These are phyloP conservation scores for Eriocheir sinensis DNA, from an alignment of 1,140 invertebrate genomes.

Conservation along the genomic window DNA sequence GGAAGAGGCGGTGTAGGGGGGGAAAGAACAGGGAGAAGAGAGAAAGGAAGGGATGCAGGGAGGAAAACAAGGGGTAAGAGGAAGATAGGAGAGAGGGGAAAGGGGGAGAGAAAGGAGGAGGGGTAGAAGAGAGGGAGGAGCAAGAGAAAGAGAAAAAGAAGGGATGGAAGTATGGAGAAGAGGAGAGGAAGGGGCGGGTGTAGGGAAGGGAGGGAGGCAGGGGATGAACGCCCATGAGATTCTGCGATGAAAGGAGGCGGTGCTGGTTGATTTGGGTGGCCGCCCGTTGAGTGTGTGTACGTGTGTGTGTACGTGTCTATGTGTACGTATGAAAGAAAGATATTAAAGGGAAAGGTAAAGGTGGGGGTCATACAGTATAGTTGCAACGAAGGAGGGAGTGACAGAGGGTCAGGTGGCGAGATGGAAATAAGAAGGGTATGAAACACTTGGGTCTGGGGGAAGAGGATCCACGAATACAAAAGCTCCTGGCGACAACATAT, in stretches of 20 bases:
- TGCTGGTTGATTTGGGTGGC: no score
- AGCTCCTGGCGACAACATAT: no score
- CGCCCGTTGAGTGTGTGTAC: neutral
- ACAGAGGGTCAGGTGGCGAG: neutral
- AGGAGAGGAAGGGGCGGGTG: neutral
- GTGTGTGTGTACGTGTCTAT: neutral
- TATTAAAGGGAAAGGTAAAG: neutral
- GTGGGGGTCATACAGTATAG: no score
- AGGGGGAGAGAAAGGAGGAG: neutral
- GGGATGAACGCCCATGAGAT: neutral
- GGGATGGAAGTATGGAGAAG: neutral
- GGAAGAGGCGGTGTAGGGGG: neutral
- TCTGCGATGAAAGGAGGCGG: no score
- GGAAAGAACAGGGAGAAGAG: neutral
- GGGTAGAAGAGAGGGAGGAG: neutral
- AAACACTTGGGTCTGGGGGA: no score
- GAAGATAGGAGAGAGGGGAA: neutral
- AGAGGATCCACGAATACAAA: no score
- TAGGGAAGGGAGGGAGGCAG: neutral
- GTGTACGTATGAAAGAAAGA: neutral
- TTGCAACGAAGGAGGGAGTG: neutral
- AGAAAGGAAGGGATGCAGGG: neutral
- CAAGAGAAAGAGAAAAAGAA: neutral
- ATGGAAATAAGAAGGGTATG: neutral
- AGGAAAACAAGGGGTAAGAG: neutral